Percentiles rank a stretch among this genome's conserved stretches.
These are phyloP conservation scores for Ischnura elegans DNA, from an alignment of 2,888 invertebrate genomes.

Conservation along the genomic window DNA sequence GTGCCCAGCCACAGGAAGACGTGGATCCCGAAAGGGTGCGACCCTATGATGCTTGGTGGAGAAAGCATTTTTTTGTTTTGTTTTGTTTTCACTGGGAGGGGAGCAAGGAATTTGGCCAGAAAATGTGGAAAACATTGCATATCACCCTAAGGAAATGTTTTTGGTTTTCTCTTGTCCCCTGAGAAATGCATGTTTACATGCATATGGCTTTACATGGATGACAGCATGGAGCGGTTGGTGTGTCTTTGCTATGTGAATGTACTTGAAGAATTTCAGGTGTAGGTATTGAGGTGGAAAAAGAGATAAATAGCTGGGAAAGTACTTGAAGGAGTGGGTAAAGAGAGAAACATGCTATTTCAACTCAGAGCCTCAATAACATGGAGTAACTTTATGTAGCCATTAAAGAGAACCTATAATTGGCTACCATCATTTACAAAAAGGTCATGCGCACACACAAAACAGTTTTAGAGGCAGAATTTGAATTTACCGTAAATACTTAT, in stretches of 20 bases:
- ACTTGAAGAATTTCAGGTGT: not conserved
- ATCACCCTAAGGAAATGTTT: not conserved
- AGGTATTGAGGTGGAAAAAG: not conserved
- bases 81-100: slow-evolving; percentile 30
- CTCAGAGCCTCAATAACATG: no score
- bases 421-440: no score
- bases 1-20: slow-evolving; percentile 48
- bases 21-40: slow-evolving; percentile 64
- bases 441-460: no score
- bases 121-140: not conserved
- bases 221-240: not conserved
- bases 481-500: no score
- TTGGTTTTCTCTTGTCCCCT: not conserved
- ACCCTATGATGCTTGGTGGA: slow-evolving; percentile 43
- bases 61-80: no score
- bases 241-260: not conserved
- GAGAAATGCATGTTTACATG: not conserved
- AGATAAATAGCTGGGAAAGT: no score
- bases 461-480: no score
- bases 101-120: slow-evolving; percentile 39
- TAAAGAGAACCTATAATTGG: no score
- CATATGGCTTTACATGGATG: slow-evolving; percentile 13
- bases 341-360: no score
- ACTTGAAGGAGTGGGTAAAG: no score
- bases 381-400: no score